Percentiles rank a stretch among this genome's conserved stretches.
These are phyloP conservation scores for Synanthedon tipuliformis DNA, from an alignment of 2,888 invertebrate genomes.

Conservation along the genomic window DNA sequence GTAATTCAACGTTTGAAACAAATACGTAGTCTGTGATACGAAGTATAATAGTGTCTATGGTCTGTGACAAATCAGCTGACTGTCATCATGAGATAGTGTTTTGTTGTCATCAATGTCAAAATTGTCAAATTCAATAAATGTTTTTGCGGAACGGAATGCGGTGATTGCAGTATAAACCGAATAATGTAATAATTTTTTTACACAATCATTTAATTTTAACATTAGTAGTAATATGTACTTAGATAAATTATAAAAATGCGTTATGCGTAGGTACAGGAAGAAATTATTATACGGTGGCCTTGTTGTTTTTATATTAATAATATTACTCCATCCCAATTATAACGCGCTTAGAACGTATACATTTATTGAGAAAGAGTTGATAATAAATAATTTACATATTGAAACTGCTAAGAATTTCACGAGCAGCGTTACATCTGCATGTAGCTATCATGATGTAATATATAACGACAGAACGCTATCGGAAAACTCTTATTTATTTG, in stretches of 20 bases:
- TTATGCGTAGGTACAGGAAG: constrained; percentile 28
- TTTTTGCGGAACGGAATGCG: too few relatives aligned
- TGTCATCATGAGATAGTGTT: too few relatives aligned
- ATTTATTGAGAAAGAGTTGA: constrained; percentile 50
- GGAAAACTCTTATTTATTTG: constrained; percentile 23
- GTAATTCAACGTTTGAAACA: too few relatives aligned
- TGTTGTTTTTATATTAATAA: constrained; percentile 27
- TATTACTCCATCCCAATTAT: constrained; percentile 40
- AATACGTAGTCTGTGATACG: too few relatives aligned
- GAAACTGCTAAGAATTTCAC: constrained; percentile 57
- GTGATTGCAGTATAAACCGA: too few relatives aligned
- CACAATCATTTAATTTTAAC: too few relatives aligned
- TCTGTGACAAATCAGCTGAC: too few relatives aligned
- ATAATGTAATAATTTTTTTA: too few relatives aligned
- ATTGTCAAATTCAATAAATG: too few relatives aligned
- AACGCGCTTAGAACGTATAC: constrained; percentile 44
- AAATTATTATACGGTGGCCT: constrained; percentile 31
- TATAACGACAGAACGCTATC: constrained; percentile 42
- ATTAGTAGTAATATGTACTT: neutral
- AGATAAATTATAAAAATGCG: constrained; percentile 24
- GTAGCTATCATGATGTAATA: constrained; percentile 46
- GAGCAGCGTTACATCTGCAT: constrained; percentile 34
- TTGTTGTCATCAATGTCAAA: too few relatives aligned
- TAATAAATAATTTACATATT: constrained; percentile 46
- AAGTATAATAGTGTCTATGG: too few relatives aligned